Base-by-base conservation (phyloP, 2,888 invertebrate genomes). In the Cynaeus angustus region DNA sequence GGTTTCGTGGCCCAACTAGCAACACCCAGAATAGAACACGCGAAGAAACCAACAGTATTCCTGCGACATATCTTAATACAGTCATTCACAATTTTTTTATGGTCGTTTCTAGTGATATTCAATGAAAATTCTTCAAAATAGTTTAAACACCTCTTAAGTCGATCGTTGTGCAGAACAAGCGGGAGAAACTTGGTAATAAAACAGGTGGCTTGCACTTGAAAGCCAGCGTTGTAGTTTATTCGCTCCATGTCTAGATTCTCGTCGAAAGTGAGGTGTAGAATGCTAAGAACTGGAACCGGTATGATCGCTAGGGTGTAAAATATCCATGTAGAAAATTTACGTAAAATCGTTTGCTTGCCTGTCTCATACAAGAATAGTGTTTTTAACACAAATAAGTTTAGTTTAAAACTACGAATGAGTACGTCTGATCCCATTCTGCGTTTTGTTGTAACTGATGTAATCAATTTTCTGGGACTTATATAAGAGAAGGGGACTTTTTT, bases 161-260 rank as follows among this genome's bases (percentile, higher is more conserved):
- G 8, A 4, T 30, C 3, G 4, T 3, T 7, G 16, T 50, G 6
- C 1, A 8, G 10, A 6, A 50, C 13, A 13, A 50, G n/a, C 1
- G 50, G 50, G 3, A 50, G 16, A 10, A 50, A 50, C 12, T 50
- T 50, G 5, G 30, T 7, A 3, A 21, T 21, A 21, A 21, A 21
- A 21, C 21, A 21, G 21, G 4, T 4, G 4, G 4, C 26, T 48
- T 48, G 21, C 1, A 21, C 48, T 8, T 16, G 21, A 10, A 48
- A 48, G 1, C 2, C 16, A 16, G 48, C 48, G 21, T 26, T 48
- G 16, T 16, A 48, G 16, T 48, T 48, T 1, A 48, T 16, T 16
- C 26, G 21, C n/a, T 48, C 48, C 48, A 26, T 26, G 21, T 48
- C 16, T 8, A 48, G 16, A n/a, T 48, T 8, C 5, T 48, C 48